Evolutionary conservation across 2,888 invertebrate genomes (phyloP).

Genomic region (Andrena bicolor): DNA sequence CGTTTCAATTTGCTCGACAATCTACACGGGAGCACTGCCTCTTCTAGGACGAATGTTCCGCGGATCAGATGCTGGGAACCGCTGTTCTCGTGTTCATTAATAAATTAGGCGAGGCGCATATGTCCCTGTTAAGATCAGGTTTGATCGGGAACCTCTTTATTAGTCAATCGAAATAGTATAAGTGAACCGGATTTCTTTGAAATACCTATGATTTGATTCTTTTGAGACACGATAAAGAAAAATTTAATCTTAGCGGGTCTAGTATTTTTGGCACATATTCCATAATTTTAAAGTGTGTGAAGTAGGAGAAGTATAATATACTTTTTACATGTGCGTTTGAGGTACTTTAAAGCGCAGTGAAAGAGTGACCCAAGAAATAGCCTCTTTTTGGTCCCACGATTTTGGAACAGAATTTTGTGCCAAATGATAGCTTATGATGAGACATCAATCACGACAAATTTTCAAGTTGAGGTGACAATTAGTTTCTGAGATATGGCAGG

Average conservation of each 20-base stretch:
- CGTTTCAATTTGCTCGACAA: slow-evolving; percentile 79
- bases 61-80: neutral
- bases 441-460: too few species aligned
- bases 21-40: slow-evolving; percentile 36
- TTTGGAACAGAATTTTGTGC: too few species aligned
- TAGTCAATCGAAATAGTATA: neutral
- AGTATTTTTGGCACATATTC: too few species aligned
- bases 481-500: too few species aligned
- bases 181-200: slow-evolving; percentile 17
- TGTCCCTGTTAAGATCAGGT: neutral
- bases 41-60: slow-evolving; percentile 18
- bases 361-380: too few species aligned
- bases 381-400: too few species aligned
- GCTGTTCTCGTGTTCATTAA: slow-evolving; percentile 29
- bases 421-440: too few species aligned
- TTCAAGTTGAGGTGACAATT: too few species aligned
- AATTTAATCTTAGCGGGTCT: neutral
- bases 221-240: neutral
- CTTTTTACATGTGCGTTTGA: too few species aligned
- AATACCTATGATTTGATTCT: neutral
- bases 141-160: slow-evolving; percentile 21
- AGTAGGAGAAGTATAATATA: too few species aligned
- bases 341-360: too few species aligned
- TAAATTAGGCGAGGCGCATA: slow-evolving; percentile 25
- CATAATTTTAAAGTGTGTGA: too few species aligned